Conservation (phyloP, 2,113 vertebrate genomes). For the Laticauda laticaudata region DNA sequence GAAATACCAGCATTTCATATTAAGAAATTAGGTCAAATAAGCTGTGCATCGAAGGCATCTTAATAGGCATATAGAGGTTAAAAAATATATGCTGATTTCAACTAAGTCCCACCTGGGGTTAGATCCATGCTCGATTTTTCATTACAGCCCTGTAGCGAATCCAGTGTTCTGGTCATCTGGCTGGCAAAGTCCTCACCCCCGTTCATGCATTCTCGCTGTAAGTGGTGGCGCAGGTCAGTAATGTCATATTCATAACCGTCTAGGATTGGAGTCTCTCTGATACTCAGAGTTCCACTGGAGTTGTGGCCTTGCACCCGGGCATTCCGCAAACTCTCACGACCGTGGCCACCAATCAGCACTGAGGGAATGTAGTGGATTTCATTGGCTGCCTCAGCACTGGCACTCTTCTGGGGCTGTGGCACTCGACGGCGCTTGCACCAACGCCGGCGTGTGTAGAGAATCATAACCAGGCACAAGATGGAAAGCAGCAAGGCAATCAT, state of each 20-base stretch:
- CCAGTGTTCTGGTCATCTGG: slow-evolving; percentile 93
- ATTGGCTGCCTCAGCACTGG: slow-evolving; percentile 94
- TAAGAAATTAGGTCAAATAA: neutral
- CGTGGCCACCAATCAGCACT: slow-evolving; percentile 93
- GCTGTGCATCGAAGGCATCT: neutral
- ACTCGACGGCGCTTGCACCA: slow-evolving; percentile 97
- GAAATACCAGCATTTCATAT: neutral
- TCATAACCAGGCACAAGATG: slow-evolving; percentile 94
- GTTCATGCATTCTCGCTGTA: slow-evolving; percentile 97
- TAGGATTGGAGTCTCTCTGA: slow-evolving; percentile 95
- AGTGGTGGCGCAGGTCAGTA: slow-evolving; percentile 92
- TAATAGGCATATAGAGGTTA: neutral
- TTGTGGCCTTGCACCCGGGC: slow-evolving; percentile 93
- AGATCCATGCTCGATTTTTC: slow-evolving; percentile 95
- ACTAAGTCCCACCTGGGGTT: slow-evolving; percentile 78
- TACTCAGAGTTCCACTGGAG: slow-evolving; percentile 94
- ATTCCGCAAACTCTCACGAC: slow-evolving; percentile 92
- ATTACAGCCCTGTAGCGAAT: slow-evolving; percentile 95
- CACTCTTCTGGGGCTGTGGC: slow-evolving; percentile 97
- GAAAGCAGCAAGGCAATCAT: slow-evolving; percentile 97
- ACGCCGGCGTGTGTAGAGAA: slow-evolving; percentile 93
- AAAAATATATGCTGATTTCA: neutral
- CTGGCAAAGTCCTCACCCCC: slow-evolving; percentile 95
- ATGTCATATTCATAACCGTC: slow-evolving; percentile 98
- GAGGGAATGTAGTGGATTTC: slow-evolving; percentile 99